Percentiles rank a stretch among this genome's conserved stretches.
Evolutionary conservation across 2,888 invertebrate species (phyloP).

Genomic region (Drosophila acutilabella): DNA sequence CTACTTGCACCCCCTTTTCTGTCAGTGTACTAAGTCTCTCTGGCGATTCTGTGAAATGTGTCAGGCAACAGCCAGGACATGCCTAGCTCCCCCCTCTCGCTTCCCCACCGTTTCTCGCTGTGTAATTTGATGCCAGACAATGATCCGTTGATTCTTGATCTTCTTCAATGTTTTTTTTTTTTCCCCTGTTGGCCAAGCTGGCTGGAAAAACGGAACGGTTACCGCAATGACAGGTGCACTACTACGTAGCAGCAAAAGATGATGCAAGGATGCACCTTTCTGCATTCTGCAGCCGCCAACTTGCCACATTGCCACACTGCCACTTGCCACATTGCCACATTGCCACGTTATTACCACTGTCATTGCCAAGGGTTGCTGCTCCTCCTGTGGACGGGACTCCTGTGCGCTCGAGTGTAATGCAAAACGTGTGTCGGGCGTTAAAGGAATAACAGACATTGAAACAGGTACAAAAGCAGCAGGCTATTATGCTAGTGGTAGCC

Average conservation of each 20-base stretch:
- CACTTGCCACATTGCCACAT: neutral
- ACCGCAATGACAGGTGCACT: constrained; percentile 77
- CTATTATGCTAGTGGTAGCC: neutral
- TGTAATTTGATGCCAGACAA: constrained; percentile 81
- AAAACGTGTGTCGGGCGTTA: constrained; percentile 65
- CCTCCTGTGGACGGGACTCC: neutral
- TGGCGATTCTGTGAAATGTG: constrained; percentile 69
- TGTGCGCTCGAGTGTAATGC: constrained; percentile 68
- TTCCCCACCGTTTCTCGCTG: neutral
- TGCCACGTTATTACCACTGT: neutral
- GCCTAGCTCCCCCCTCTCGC: neutral
- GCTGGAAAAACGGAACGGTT: constrained; percentile 62
- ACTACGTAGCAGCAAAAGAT: constrained; percentile 33
- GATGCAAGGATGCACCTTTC: constrained; percentile 78
- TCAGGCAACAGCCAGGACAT: constrained; percentile 37
- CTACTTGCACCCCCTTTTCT: no score
- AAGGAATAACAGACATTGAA: constrained; percentile 32
- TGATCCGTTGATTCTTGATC: constrained; percentile 81
- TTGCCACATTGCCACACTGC: constrained; percentile 9
- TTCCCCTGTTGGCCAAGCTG: constrained; percentile 39
- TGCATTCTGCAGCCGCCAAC: constrained; percentile 57
- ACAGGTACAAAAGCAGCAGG: constrained; percentile 40
- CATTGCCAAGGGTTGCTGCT: constrained; percentile 55
- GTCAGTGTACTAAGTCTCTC: neutral
- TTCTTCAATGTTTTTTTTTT: constrained; percentile 21